These are phyloP conservation scores for Ammodramus savannarum DNA, from an alignment of 2,113 vertebrate species.

Conservation along the genomic window DNA sequence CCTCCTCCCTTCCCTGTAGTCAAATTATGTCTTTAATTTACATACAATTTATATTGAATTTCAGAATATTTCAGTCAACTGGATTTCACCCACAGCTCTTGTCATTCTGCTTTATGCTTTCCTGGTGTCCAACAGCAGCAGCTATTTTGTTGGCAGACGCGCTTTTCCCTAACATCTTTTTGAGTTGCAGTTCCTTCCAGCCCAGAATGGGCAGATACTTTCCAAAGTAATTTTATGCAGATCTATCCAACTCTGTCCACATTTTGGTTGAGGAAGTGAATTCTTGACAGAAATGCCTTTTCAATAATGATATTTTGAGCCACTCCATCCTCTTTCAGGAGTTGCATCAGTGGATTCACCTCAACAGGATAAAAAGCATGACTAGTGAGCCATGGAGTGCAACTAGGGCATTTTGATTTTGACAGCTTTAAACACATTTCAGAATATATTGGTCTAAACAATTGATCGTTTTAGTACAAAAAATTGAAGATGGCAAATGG, in stretches of 20 bases:
- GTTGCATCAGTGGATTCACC: not conserved
- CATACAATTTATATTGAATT: not conserved
- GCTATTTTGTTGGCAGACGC: not conserved
- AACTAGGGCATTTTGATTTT: not conserved
- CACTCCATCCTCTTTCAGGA: not conserved
- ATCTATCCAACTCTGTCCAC: not conserved
- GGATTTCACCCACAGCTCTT: not conserved
- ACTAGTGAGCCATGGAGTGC: not conserved
- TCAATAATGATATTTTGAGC: not conserved
- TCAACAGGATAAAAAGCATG: not conserved
- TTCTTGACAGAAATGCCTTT: not conserved
- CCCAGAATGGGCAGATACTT: not conserved
- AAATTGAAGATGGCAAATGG: not conserved
- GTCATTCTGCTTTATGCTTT: not conserved
- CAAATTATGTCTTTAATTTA: not conserved
- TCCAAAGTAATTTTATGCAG: not conserved
- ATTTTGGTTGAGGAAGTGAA: not conserved
- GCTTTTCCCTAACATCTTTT: not conserved
- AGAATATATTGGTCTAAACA: not conserved
- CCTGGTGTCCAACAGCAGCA: not conserved
- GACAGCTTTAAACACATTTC: not conserved
- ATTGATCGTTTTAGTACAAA: not conserved
- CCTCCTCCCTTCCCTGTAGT: not conserved
- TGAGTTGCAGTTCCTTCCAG: not conserved
- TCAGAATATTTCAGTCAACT: not conserved